Base-by-base conservation (phyloP, 2,113 vertebrate species). In the Columbina picui region DNA sequence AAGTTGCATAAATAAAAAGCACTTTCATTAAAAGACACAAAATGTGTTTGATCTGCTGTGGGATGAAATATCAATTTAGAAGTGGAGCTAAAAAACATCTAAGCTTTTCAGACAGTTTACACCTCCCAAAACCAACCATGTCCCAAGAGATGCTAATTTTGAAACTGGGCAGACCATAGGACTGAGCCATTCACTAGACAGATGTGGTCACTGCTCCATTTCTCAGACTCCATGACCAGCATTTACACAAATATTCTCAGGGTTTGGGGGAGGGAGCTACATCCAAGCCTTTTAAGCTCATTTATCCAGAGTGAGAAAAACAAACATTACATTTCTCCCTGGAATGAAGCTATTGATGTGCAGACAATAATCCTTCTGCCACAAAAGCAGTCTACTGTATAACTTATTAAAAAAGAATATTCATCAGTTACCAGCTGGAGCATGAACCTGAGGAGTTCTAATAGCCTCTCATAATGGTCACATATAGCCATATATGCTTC, bases 121-220 rank as follows among this genome's bases (percentile, higher is more conserved):
- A 4, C 43, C 49, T 85, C 73, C 21, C 61, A 68, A 90, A 89
- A 95, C 50, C 73, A 96, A 75, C 61, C 21, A 68, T 11, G 27
- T 92, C 95, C 80, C 92, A 94, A 34, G 84, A 82, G 89, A 89
- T 56, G 74, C 52, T 90, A 84, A 82, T 95, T 95, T 96, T 95
- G 78, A 94, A 97, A 94, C 47, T 94, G 64, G 86, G 68, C 86
- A 97, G 75, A 93, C 84, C 78, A 70, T 15, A 94, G 79, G 74
- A 89, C 88, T 49, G 57, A 93, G 49, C 64, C 84, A 80, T 83
- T 96, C 85, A 70, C 57, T 60, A 89, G 60, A 94, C 50, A 96
- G 81, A 95, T 80, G 73, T 53, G 69, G 89, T 91, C 81, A 92
- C 55, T 3, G 11, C 56, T 88, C 60, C 14, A 6, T 89, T 94